Evolutionary conservation across 2,888 invertebrate species (phyloP).

Genomic region (Amblyjoppa fuscipennis): DNA sequence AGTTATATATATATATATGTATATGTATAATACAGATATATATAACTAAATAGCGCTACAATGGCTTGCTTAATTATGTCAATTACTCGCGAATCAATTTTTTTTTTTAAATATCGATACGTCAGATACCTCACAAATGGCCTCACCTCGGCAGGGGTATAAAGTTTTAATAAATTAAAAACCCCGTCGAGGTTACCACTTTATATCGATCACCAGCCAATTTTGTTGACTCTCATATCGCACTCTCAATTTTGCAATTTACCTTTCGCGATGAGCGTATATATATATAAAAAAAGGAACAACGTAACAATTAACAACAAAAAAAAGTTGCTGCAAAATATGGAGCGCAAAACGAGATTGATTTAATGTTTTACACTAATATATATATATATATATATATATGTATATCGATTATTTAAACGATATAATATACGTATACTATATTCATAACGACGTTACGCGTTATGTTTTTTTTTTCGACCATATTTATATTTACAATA

Average conservation of each 20-base stretch:
- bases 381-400: conserved; percentile 42
- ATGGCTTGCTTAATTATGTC: conserved; percentile 10
- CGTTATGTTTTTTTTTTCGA: conserved; percentile 37
- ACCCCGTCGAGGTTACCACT: conserved; percentile 5
- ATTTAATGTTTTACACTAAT: conserved; percentile 54
- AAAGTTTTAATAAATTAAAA: conserved; percentile 23
- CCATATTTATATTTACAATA: conserved; percentile 67
- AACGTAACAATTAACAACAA: conserved; percentile 46
- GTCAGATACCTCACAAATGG: neutral
- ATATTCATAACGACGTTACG: conserved; percentile 62
- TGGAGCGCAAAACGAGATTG: conserved; percentile 43
- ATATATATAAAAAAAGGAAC: conserved; percentile 14
- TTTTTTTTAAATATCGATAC: neutral
- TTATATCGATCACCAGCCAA: conserved; percentile 17
- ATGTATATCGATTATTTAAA: conserved; percentile 10
- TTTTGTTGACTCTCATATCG: neutral
- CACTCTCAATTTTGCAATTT: conserved; percentile 23
- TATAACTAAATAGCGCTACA: conserved; percentile 35
- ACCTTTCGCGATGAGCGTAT: neutral
- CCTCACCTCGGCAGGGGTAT: neutral
- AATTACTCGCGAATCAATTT: conserved; percentile 7
- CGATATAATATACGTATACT: conserved; percentile 46
- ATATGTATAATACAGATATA: conserved; percentile 25
- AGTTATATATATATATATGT: conserved; percentile 35
- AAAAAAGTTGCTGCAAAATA: conserved; percentile 16